Conservation (phyloP, 2,113 vertebrate species). For the Artemisiospiza belli region DNA sequence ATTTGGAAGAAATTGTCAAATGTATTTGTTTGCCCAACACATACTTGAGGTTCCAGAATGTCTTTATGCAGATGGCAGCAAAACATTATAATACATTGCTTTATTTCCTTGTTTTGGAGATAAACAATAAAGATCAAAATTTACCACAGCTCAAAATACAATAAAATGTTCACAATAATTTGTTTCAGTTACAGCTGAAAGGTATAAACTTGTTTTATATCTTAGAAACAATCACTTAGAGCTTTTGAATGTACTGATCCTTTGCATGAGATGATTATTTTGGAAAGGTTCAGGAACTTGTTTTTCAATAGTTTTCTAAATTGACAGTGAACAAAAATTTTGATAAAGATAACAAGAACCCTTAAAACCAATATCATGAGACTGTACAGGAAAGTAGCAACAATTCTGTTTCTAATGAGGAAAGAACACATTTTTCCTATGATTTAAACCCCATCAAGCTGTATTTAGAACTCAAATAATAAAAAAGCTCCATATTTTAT, state of each 20-base stretch:
- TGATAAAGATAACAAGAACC: neutral
- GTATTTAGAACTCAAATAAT: neutral
- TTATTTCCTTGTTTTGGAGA: neutral
- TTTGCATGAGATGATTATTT: neutral
- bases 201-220: neutral
- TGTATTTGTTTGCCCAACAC: neutral
- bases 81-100: neutral
- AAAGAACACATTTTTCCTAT: neutral
- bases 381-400: neutral
- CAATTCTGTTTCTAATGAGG: neutral
- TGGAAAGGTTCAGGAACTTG: neutral
- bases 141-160: neutral
- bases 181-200: conserved; percentile 8
- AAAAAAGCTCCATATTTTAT: neutral
- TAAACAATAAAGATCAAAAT: neutral
- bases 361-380: neutral
- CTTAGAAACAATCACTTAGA: neutral
- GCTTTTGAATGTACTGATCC: neutral
- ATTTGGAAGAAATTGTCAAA: neutral
- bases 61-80: neutral
- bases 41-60: neutral
- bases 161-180: neutral
- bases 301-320: conserved; percentile 2
- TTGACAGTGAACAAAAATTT: neutral
- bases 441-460: neutral